These are phyloP conservation scores for Botia almorhae DNA, from an alignment of 2,797 vertebrate genomes.

Conservation along the genomic window DNA sequence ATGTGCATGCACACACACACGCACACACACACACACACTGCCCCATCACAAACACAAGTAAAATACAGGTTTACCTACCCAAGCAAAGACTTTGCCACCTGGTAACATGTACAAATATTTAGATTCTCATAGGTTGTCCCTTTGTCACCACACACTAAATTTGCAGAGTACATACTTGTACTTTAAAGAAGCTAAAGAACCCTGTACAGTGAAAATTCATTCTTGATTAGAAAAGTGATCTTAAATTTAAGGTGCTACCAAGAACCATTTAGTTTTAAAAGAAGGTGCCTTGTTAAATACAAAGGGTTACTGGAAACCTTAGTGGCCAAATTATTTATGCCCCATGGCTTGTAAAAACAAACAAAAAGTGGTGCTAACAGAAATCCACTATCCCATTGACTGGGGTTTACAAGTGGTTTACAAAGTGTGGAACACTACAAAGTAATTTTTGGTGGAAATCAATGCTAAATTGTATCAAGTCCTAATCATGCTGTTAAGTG, in stretches of 20 bases:
- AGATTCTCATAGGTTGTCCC: too few relatives aligned
- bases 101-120: too few relatives aligned
- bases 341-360: neutral
- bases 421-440: neutral
- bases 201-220: neutral
- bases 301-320: neutral
- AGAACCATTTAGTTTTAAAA: neutral
- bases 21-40: too few relatives aligned
- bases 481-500: neutral
- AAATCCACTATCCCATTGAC: neutral
- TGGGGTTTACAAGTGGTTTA: too few relatives aligned
- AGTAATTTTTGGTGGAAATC: too few relatives aligned
- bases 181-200: neutral
- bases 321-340: neutral
- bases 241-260: neutral
- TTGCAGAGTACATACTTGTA: too few relatives aligned
- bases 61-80: too few relatives aligned
- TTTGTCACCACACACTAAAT: too few relatives aligned
- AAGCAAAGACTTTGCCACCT: too few relatives aligned
- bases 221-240: neutral
- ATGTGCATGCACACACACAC: too few relatives aligned
- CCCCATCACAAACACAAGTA: too few relatives aligned
- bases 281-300: neutral
- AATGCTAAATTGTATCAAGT: neutral
- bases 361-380: neutral